Conservation (phyloP, 2,888 invertebrate genomes). For the Machimus atricapillus region DNA sequence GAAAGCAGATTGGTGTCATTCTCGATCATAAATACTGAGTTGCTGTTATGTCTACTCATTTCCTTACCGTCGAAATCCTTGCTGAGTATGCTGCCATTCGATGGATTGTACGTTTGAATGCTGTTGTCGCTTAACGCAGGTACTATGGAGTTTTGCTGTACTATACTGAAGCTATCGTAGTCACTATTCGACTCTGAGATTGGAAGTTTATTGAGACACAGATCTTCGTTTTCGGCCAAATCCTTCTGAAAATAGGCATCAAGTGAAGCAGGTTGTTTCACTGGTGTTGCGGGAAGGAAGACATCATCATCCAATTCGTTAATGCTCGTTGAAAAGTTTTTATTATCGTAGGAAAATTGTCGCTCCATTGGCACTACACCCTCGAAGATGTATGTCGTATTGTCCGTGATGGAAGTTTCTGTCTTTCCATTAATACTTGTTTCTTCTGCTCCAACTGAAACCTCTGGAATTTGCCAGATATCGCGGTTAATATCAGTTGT, state of each 20-base stretch:
- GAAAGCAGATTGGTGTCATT: conserved; percentile 51
- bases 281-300: conserved; percentile 53
- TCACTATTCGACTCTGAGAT: conserved; percentile 51
- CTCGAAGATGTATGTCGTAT: neutral
- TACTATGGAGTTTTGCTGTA: neutral
- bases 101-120: conserved; percentile 49
- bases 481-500: conserved; percentile 60
- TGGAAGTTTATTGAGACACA: conserved; percentile 46
- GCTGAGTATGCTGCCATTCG: conserved; percentile 42
- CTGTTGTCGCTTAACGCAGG: conserved; percentile 48
- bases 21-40: conserved; percentile 55
- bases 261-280: conserved; percentile 40
- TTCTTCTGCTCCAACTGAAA: conserved; percentile 60
- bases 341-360: conserved; percentile 57
- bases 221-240: conserved; percentile 16
- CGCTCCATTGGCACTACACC: conserved; percentile 6
- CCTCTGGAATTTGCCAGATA: conserved; percentile 66
- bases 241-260: neutral
- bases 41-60: neutral
- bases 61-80: neutral
- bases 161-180: conserved; percentile 45
- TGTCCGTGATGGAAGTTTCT: neutral
- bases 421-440: neutral
- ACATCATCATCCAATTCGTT: conserved; percentile 58
- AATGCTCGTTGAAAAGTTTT: conserved; percentile 55